Evolutionary conservation across 2,797 vertebrate species (phyloP).

Genomic region (Anomalospiza imberbis): DNA sequence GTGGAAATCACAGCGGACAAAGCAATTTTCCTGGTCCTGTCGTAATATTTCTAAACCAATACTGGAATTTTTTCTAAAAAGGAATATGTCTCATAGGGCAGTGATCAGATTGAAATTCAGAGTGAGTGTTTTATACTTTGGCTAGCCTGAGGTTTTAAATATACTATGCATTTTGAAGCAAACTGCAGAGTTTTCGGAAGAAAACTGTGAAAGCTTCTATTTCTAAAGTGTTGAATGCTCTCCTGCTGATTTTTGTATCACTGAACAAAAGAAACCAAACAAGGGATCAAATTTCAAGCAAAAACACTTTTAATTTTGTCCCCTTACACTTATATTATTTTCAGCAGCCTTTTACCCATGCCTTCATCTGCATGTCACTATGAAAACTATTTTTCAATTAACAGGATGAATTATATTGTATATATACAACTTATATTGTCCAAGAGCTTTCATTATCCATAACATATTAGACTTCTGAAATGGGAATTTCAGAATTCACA

Average conservation of each 20-base stretch:
- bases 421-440: neutral
- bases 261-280: neutral
- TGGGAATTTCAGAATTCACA: neutral
- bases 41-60: conserved; percentile 2
- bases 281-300: neutral
- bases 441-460: neutral
- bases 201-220: neutral
- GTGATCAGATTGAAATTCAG: neutral
- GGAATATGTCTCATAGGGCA: neutral
- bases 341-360: neutral
- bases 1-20: neutral
- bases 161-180: neutral
- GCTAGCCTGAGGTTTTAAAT: neutral
- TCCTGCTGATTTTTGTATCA: neutral
- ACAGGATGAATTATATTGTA: neutral
- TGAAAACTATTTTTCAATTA: neutral
- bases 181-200: neutral
- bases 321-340: neutral
- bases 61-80: neutral
- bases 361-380: neutral
- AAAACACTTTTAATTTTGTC: neutral
- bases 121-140: neutral
- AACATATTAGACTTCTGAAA: neutral
- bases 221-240: neutral
- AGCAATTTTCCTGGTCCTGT: neutral